Evolutionary conservation across 2,888 invertebrate species (phyloP), one percentile per base, ranked within the genome.

Genomic region (Lepidochrysops patricia): DNA sequence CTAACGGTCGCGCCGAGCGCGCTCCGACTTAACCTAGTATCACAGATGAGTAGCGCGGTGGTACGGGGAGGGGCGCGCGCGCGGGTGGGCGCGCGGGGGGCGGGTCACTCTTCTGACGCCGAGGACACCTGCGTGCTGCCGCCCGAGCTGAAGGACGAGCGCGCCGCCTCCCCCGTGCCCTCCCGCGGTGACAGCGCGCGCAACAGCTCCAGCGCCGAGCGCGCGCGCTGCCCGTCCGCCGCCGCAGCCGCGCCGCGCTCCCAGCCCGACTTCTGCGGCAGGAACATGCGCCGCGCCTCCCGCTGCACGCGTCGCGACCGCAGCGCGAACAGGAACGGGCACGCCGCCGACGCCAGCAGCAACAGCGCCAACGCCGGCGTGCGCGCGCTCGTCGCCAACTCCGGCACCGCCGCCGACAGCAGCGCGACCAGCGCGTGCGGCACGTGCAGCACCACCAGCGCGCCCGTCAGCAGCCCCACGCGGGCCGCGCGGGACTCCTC

Each of bases 401-500:
- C 72, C 58, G 91, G 92, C 27, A 91, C 83, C 65, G 90, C 89
- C 2, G 90, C 80, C 1, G 86, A 83, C 2, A 80, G 76, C 12
- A 85, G 66, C 32, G 83, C 77, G 6, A 79, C 79, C 12, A 79
- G 79, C 52, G 84, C 90, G 64, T 95, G 93, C 27, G 94, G 93
- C 65, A 95, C 91, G 57, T 95, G 93, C 35, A 94, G 91, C 73
- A 95, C 92, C 64, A 95, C 95, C 64, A 95, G 79, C 56, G 94
- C 93, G 73, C 96, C 96, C 49, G 88, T 87, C 64, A 88, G 70
- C 34, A 88, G 74, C 57, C 88, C 88, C 58, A 97, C 96, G 67
- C 96, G 93, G 6, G 96, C 97, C 1, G 97, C 96, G 66, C 96
- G 92, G 67, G 96, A 95, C 84, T 97, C 97, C 76, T 97, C 97